A percentile compares a stretch with the other conserved stretches of the same genome.
Conservation (phyloP, 2,888 invertebrate species). For the Philaethria dido region DNA sequence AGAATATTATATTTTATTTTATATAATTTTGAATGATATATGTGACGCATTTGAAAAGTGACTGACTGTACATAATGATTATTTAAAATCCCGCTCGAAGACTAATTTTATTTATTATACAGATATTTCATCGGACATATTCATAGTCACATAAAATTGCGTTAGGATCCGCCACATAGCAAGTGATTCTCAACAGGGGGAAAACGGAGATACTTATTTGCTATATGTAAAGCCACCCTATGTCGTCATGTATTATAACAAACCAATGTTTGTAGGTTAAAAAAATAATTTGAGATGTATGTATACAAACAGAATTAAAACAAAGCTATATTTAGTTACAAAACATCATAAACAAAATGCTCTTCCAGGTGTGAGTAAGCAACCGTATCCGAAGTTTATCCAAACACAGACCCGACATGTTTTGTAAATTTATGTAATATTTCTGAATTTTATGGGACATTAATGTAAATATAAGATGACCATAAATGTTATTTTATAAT, state of each 20-base stretch:
- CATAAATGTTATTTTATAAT: not conserved
- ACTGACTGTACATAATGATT: not conserved
- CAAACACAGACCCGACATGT: conserved; percentile 38
- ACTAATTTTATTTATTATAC: not conserved
- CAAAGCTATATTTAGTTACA: conserved; percentile 31
- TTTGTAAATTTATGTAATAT: conserved; percentile 36
- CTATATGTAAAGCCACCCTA: too few species aligned
- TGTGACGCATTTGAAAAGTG: not conserved
- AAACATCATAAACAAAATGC: conserved; percentile 29
- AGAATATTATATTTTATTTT: conserved; percentile 11
- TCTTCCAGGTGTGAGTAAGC: conserved; percentile 30
- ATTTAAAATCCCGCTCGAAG: not conserved
- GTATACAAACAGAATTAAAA: conserved; percentile 4
- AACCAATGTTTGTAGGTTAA: not conserved
- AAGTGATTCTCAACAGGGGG: too few species aligned
- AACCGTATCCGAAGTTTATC: conserved; percentile 37
- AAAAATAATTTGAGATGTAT: not conserved
- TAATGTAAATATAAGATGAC: conserved; percentile 16
- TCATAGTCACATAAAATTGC: too few species aligned
- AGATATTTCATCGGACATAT: too few species aligned
- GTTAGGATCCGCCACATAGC: too few species aligned
- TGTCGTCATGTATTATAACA: too few species aligned
- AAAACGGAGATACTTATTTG: too few species aligned
- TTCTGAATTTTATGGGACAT: conserved; percentile 29
- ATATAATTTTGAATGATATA: not conserved